phyloP scores from a whole-genome alignment of 23 tunicate species.

The Trididemnum miniatum region DNA sequence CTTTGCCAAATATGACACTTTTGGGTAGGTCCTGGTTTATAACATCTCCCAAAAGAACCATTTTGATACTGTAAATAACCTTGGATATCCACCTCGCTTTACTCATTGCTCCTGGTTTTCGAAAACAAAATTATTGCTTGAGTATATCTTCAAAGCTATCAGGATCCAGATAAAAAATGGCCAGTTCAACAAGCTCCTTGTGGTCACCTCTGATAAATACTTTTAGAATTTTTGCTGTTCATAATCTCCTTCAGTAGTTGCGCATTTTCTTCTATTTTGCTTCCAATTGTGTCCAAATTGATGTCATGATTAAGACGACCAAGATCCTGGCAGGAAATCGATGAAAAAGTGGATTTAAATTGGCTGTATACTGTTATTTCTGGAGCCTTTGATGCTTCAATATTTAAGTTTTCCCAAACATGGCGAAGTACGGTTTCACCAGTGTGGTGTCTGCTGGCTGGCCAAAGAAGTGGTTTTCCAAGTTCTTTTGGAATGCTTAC shows the following conservation, averaged over 20 bases:
- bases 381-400: slow-evolving; percentile 15
- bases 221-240: background rate
- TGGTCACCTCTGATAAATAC: slow-evolving; percentile 6
- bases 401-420: slow-evolving; percentile 12
- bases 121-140: background rate
- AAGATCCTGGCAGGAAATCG: background rate
- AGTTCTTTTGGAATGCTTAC: background rate
- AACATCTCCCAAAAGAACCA: slow-evolving; percentile 1
- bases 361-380: slow-evolving; percentile 4
- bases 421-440: slow-evolving; percentile 8
- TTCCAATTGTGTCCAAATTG: background rate
- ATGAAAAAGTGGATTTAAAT: slow-evolving; percentile 12
- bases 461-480: slow-evolving; percentile 11
- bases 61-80: background rate
- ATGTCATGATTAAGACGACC: background rate
- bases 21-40: slow-evolving; percentile 3
- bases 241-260: background rate
- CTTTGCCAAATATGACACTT: background rate
- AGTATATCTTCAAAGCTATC: background rate
- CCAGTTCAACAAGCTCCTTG: slow-evolving; percentile 9
- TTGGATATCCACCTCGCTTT: slow-evolving; percentile 15
- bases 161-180: background rate
- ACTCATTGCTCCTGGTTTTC: slow-evolving; percentile 1
- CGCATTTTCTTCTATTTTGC: background rate
- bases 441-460: slow-evolving; percentile 12